Conservation (phyloP, 2,113 vertebrate genomes). For the Phodopus roborovskii region DNA sequence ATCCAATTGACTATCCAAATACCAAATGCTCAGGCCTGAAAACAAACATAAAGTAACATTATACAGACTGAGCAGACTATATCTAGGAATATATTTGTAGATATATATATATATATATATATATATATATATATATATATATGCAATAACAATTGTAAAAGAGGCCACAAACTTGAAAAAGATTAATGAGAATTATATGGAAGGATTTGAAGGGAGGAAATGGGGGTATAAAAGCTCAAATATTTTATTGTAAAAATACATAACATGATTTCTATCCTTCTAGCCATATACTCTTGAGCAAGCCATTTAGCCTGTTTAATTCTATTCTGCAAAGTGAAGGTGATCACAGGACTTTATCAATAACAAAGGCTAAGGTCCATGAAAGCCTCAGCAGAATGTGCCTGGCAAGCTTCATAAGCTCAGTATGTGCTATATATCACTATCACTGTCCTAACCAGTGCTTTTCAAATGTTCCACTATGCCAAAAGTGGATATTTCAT, state of each 20-base stretch:
- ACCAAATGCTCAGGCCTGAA: neutral
- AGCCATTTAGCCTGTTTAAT: neutral
- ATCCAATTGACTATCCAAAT: neutral
- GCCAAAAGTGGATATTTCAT: neutral
- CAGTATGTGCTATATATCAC: neutral
- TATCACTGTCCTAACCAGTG: neutral
- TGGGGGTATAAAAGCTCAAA: neutral
- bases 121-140: no score
- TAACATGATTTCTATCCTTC: neutral
- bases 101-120: no score
- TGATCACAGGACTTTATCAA: neutral
- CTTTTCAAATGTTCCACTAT: neutral
- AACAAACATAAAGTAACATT: neutral
- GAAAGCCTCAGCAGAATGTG: neutral
- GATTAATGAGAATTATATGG: neutral
- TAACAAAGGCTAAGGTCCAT: neutral
- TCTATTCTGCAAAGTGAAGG: neutral
- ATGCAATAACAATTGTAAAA: neutral
- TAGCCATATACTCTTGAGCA: neutral
- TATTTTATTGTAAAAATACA: neutral
- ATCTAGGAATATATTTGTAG: neutral
- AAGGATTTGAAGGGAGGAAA: neutral
- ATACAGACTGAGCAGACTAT: neutral
- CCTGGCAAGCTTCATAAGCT: neutral
- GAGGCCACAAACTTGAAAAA: neutral